phyloP scores from a whole-genome alignment of 2,797 vertebrate species.

The Cyprinodon diabolis region DNA sequence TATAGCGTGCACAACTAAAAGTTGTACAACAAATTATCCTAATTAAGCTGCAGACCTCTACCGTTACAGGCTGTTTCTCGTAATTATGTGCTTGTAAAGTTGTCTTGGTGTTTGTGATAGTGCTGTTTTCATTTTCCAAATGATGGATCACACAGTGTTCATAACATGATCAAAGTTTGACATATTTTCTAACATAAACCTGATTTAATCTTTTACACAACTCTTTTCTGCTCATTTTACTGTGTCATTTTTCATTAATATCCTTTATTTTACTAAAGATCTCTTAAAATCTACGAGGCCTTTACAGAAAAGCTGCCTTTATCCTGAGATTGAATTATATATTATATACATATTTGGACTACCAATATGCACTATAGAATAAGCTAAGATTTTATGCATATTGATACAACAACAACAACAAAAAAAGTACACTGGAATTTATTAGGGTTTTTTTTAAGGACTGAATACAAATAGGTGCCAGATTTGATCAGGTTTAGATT shows the following conservation, averaged over 20 bases:
- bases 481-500: too few relatives aligned
- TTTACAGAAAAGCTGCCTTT: background rate
- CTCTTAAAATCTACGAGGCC: background rate
- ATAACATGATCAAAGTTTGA: background rate
- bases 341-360: background rate
- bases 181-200: background rate
- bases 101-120: background rate
- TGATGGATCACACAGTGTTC: background rate
- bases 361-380: too few relatives aligned
- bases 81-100: background rate
- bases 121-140: background rate
- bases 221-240: background rate
- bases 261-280: background rate
- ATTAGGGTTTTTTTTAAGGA: too few relatives aligned
- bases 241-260: background rate
- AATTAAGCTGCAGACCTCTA: background rate
- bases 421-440: background rate
- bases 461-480: background rate
- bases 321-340: background rate
- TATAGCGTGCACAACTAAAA: background rate
- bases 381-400: too few relatives aligned
- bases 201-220: background rate
- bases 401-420: too few relatives aligned
- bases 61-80: background rate
- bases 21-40: background rate